Conservation (phyloP, 2,113 vertebrate species). For the Rhombomys opimus region DNA sequence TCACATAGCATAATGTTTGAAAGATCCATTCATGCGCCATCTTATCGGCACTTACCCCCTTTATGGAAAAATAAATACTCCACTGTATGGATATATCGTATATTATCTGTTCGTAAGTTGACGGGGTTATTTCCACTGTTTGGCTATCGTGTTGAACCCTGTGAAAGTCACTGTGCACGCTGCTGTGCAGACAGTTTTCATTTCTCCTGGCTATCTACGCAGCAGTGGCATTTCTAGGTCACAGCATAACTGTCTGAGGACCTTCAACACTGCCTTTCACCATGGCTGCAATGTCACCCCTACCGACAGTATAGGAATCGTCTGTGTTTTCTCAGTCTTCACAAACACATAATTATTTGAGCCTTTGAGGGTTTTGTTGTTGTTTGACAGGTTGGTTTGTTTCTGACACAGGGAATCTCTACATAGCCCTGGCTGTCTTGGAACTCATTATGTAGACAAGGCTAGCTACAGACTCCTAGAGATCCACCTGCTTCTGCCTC, state of each 20-base stretch:
- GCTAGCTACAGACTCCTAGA: background rate
- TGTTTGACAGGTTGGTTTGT: background rate
- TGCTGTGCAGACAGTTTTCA: background rate
- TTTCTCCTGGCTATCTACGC: background rate
- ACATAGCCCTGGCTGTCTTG: background rate
- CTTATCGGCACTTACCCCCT: background rate
- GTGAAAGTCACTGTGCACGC: background rate
- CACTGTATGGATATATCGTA: background rate
- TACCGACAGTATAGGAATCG: background rate
- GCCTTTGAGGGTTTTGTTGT: background rate
- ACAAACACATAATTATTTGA: background rate
- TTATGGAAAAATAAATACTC: slow-evolving; percentile 13
- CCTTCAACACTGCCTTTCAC: background rate
- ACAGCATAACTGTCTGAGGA: background rate
- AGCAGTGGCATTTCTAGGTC: background rate
- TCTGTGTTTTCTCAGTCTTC: background rate
- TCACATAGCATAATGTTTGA: slow-evolving; percentile 9
- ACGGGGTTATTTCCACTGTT: background rate
- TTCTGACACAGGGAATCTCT: background rate
- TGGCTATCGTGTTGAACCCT: background rate
- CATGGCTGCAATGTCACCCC: background rate
- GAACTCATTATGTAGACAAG: background rate
- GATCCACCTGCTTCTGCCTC: background rate
- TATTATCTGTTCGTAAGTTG: background rate
- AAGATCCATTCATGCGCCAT: background rate